Percentiles rank a stretch among this genome's conserved stretches.
These are phyloP conservation scores for Aplysina aerophoba DNA, from an alignment of 37 sponge, comb jelly and placozoan genomes.

Conservation along the genomic window DNA sequence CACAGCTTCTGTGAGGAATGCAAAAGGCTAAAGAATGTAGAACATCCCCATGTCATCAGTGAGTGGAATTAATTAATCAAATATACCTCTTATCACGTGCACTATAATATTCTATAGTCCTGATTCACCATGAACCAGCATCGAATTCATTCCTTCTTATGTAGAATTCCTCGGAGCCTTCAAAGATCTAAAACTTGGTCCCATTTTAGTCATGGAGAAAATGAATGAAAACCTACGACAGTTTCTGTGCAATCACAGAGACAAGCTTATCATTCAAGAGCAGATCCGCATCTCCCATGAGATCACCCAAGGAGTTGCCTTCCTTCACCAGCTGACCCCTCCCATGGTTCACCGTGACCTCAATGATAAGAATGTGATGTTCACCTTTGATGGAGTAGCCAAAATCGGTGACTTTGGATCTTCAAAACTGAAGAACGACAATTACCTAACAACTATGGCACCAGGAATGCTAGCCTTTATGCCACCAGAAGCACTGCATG, in stretches of 20 bases:
- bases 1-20: no score
- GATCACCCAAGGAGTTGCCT: not conserved
- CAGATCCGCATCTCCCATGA: not conserved
- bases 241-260: not conserved
- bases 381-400: not conserved
- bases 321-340: constrained; percentile 10
- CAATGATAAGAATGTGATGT: constrained; percentile 12
- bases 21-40: no score
- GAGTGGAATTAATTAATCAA: no score
- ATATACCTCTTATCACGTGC: no score
- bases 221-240: not conserved
- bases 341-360: constrained; percentile 19
- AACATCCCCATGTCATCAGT: no score
- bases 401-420: constrained; percentile 14
- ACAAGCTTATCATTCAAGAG: not conserved
- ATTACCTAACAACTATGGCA: not conserved
- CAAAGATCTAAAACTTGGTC: not conserved
- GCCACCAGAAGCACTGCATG: constrained; percentile 16
- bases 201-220: not conserved
- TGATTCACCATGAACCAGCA: no score
- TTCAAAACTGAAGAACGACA: not conserved
- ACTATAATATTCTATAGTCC: no score
- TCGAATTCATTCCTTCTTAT: no score
- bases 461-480: not conserved
- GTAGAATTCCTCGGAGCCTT: not conserved